Percentiles rank a stretch among this genome's conserved stretches.
These are phyloP conservation scores for Parasteatoda tepidariorum DNA, from an alignment of 1,140 invertebrate genomes.

Conservation along the genomic window DNA sequence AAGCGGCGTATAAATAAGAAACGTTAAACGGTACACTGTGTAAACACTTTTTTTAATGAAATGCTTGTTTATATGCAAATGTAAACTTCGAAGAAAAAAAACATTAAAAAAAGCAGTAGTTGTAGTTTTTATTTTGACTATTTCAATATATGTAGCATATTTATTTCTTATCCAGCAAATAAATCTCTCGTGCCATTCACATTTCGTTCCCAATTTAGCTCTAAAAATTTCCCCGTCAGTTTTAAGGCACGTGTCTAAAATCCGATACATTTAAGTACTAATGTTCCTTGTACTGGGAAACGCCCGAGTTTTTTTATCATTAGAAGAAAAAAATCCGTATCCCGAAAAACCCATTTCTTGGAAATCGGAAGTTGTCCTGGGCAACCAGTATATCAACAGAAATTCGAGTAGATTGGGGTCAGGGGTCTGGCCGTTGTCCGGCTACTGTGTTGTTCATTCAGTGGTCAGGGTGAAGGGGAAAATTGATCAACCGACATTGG, in stretches of 20 bases:
- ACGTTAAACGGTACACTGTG: too few relatives aligned
- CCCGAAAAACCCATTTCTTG: not conserved
- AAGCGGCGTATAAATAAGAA: too few relatives aligned
- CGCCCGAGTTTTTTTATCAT: not conserved
- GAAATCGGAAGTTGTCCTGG: conserved; percentile 11
- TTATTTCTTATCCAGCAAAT: too few relatives aligned
- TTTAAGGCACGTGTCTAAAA: not conserved
- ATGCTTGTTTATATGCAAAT: too few relatives aligned
- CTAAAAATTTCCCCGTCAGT: too few relatives aligned
- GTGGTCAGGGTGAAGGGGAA: conserved; percentile 49
- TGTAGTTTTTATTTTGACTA: too few relatives aligned
- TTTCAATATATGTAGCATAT: too few relatives aligned
- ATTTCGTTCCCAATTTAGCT: not conserved
- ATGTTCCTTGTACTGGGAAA: not conserved
- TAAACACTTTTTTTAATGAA: too few relatives aligned
- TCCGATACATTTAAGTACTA: not conserved
- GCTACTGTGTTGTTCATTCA: not conserved
- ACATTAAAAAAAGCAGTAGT: too few relatives aligned
- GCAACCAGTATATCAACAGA: conserved; percentile 28
- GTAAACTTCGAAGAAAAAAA: too few relatives aligned
- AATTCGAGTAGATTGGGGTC: conserved; percentile 19
- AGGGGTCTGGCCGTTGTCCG: conserved; percentile 52
- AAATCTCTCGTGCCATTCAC: not conserved
- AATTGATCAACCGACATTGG: not conserved
- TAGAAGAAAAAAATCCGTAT: not conserved